Evolutionary conservation across 2,113 vertebrate genomes (phyloP), one percentile per base, ranked within the genome.

Genomic region (Galbula dea): DNA sequence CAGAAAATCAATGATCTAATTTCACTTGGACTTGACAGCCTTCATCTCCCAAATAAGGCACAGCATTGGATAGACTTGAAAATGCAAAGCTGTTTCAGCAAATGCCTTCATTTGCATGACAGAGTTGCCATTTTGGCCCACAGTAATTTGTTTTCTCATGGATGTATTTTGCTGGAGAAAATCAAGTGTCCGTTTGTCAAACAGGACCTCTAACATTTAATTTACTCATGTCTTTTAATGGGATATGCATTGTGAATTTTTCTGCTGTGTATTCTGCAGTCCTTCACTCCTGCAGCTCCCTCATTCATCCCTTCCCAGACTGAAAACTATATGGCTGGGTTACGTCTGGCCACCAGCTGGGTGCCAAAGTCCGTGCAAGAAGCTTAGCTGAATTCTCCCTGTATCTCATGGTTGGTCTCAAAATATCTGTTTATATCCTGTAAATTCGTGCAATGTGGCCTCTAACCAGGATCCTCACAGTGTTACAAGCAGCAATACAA

Each of bases 301-400:
- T 6, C 1, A 10, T 32, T 94, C 80, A 94, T 76, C 79, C 55
- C 76, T 81, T 91, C 52, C 63, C 74, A 88, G 76, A 75, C 90
- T 86, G 61, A 80, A 75, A 95, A 83, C 68, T 76, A 19, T 78
- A 71, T 52, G 71, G 41, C 67, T 2, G 17, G 82, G 76, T 93
- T 94, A 81, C 0, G 83, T 91, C 95, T 96, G 93, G 92, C 67
- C 78, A 93, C 94, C 96, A 97, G 93, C 96, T 95, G 94, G 93
- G 75, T 46, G 72, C 41, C 8, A 26, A 87, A 67, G 57, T 71
- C 94, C 14, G 1, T 75, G 65, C 72, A 57, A 93, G 75, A 67
- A 78, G 82, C 68, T 95, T 93, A 95, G 52, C 67, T 68, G 94
- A 90, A 91, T 91, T 80, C 45, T 95, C 82, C 55, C 55, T 46